Percentiles rank a stretch among this genome's conserved stretches.
These are phyloP conservation scores for Oscarella lobularis DNA, from an alignment of 37 sponge, comb jelly and placozoan genomes.

Conservation along the genomic window DNA sequence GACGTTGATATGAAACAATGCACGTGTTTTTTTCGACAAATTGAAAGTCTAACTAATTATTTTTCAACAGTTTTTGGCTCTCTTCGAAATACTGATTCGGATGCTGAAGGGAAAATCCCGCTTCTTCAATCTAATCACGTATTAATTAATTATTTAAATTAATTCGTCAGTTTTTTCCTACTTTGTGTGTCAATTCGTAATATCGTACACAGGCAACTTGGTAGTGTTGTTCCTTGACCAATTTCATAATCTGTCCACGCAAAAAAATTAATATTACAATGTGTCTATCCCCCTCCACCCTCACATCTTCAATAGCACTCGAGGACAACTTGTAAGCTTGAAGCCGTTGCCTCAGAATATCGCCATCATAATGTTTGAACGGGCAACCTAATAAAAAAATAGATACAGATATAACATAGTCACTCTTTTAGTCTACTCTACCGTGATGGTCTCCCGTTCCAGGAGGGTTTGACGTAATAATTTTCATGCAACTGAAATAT, in stretches of 20 bases:
- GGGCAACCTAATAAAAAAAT: slow-evolving; percentile 57
- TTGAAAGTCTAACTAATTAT: too few species aligned
- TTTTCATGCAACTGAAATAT: slow-evolving; percentile 59
- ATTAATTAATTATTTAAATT: neutral
- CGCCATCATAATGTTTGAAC: slow-evolving; percentile 72
- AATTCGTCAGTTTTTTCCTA: slow-evolving; percentile 1
- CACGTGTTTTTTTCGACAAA: too few species aligned
- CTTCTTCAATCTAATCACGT: neutral
- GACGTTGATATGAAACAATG: too few species aligned
- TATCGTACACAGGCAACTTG: slow-evolving; percentile 88
- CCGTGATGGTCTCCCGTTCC: slow-evolving; percentile 80
- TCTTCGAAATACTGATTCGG: slow-evolving; percentile 78
- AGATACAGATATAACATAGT: neutral
- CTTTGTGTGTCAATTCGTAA: slow-evolving; percentile 46
- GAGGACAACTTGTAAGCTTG: slow-evolving; percentile 14
- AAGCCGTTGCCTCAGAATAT: slow-evolving; percentile 35
- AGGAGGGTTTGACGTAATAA: slow-evolving; percentile 73
- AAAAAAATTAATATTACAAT: neutral
- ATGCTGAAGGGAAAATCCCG: slow-evolving; percentile 61
- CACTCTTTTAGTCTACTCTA: slow-evolving; percentile 4
- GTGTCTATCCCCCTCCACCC: neutral
- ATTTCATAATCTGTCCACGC: slow-evolving; percentile 18
- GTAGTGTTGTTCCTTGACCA: slow-evolving; percentile 56
- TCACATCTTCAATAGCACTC: neutral
- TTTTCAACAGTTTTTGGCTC: slow-evolving; percentile 23